Percentiles rank a stretch among this genome's conserved stretches.
phyloP scores from a whole-genome alignment of 2,113 vertebrate genomes.

The Myotis lucifugus region DNA sequence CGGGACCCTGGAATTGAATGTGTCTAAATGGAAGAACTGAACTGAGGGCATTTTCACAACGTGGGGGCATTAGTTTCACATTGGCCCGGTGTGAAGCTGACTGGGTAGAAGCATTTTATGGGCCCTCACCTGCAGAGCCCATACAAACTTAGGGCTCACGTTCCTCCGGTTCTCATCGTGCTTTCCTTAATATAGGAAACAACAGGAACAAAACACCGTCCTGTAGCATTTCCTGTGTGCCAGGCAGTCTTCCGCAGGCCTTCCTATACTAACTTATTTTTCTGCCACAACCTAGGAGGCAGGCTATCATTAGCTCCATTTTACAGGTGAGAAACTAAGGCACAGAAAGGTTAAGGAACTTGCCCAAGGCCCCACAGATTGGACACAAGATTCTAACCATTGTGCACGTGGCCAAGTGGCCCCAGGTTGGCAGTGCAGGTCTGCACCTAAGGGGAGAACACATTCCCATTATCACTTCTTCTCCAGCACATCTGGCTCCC shows the following conservation, averaged over 20 bases:
- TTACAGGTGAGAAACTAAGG: neutral
- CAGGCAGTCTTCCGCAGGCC: neutral
- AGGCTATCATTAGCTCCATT: neutral
- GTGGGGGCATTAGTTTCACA: neutral
- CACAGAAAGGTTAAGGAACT: neutral
- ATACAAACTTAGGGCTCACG: neutral
- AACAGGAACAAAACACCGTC: neutral
- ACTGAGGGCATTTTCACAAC: neutral
- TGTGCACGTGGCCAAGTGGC: neutral
- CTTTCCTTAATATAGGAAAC: neutral
- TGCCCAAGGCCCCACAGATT: neutral
- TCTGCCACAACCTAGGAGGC: neutral
- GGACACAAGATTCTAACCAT: neutral
- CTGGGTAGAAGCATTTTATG: neutral
- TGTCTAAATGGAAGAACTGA: neutral
- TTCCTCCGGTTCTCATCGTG: neutral
- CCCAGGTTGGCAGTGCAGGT: neutral
- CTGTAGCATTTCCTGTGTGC: neutral
- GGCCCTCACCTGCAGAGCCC: neutral
- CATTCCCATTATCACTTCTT: neutral
- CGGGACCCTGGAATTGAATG: neutral
- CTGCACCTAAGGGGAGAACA: neutral
- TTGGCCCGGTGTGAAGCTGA: neutral
- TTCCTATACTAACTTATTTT: neutral
- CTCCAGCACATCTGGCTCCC: slow-evolving; percentile 19